Base-by-base conservation (phyloP, 2,113 vertebrate species). In the Phyllopteryx taeniolatus region DNA sequence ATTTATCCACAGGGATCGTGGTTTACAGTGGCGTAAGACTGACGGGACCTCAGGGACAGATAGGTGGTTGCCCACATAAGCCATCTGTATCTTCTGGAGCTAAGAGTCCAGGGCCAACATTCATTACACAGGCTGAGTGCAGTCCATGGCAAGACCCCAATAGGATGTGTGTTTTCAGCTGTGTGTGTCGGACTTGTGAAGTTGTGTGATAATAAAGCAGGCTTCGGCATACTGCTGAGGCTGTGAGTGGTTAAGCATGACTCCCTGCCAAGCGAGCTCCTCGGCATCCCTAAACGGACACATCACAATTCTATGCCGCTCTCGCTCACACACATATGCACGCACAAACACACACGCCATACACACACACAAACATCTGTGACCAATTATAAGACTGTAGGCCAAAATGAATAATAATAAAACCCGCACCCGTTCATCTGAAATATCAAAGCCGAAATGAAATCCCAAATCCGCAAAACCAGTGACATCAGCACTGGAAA, bases 361-460 rank as follows among this genome's bases (percentile, higher is more conserved):
- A 5, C 17, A 53, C 51, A 82, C 68, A 80, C 77, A 77, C 80
- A 53, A 57, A 67, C 35, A 70, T 87, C 87, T 92, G 92, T 78
- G 84, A 90, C 84, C 90, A 88, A 92, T 93, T 92, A 92, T 79
- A 81, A 83, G 84, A 82, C 79, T 89, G 78, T 79, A 74, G 83
- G 79, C 84, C 83, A 83, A 86, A 88, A 84, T 87, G 85, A 91
- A 86, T 90, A 89, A 91, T 88, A 86, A 86, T 78, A 83, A 74
- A 71, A 76, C 76, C 83, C 70, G 77, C 87, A 83, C 79, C 82
- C 73, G 65, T 85, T 77, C 54, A 46, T 74, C 80, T 86, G 57
- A 87, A 91, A 91, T 87, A 88, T 83, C 91, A 91, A 85, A 90
- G 83, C 83, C 81, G 69, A 85, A 89, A 87, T 85, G 44, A 78